phyloP scores from a whole-genome alignment of 2,113 vertebrate genomes.

The Tetraodon nigroviridis region DNA sequence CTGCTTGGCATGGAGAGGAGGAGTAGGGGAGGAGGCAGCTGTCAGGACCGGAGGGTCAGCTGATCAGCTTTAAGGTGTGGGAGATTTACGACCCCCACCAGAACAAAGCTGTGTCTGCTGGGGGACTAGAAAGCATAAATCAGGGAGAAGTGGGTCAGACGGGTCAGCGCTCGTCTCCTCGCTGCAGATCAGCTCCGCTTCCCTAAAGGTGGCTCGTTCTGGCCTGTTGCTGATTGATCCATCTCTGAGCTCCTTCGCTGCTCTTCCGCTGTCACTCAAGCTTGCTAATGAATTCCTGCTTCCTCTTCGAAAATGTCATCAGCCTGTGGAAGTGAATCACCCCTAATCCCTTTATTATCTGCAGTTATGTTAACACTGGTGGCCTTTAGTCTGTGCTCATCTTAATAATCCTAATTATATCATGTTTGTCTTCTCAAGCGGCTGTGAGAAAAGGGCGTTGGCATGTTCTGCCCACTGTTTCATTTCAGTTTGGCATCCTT shows the following conservation, averaged over 20 bases:
- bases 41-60: constrained; percentile 55
- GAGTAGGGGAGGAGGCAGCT: constrained; percentile 15
- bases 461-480: constrained; percentile 1
- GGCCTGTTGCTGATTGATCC: constrained; percentile 1
- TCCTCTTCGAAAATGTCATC: constrained; percentile 34
- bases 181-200: constrained; percentile 39
- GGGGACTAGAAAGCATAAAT: constrained; percentile 67
- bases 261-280: constrained; percentile 35
- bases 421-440: constrained; percentile 43
- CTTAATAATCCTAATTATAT: constrained; percentile 52
- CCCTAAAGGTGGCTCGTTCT: constrained; percentile 24
- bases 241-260: neutral
- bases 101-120: constrained; percentile 69
- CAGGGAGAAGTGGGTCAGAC: constrained; percentile 72
- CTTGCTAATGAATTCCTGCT: constrained; percentile 38
- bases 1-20: constrained; percentile 39
- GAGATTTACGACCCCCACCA: constrained; percentile 73
- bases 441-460: constrained; percentile 29
- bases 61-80: constrained; percentile 55
- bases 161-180: constrained; percentile 66
- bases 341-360: constrained; percentile 48
- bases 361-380: constrained; percentile 43
- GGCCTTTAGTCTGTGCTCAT: constrained; percentile 48
- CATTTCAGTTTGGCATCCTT: constrained; percentile 10
- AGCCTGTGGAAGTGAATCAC: constrained; percentile 45